These are phyloP conservation scores for Anarhynchus alexandrinus DNA, from an alignment of 2,113 vertebrate species.

Conservation along the genomic window DNA sequence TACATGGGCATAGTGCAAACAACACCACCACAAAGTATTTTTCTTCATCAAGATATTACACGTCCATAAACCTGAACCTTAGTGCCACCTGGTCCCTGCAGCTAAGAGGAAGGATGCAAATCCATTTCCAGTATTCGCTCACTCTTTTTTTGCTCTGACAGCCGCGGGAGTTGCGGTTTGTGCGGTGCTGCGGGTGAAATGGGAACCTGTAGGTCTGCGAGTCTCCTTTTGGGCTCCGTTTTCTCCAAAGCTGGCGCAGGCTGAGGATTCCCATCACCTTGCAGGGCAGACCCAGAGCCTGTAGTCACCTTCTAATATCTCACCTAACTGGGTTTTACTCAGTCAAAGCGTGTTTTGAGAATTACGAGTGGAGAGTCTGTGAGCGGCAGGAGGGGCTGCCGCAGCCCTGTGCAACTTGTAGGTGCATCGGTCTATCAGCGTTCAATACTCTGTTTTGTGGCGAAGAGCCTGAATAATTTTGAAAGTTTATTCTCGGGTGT, in stretches of 20 bases:
- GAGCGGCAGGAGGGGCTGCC: neutral
- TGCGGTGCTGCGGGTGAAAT: neutral
- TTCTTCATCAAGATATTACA: neutral
- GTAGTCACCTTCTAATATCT: neutral
- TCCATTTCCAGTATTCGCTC: neutral
- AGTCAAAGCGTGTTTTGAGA: neutral
- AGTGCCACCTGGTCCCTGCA: neutral
- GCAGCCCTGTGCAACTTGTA: neutral
- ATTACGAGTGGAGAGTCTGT: neutral
- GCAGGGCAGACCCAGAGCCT: neutral
- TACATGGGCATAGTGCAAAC: neutral
- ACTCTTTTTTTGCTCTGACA: neutral
- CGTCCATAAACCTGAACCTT: neutral
- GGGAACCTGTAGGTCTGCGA: neutral
- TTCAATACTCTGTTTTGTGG: neutral
- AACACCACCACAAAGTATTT: neutral
- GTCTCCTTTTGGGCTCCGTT: neutral
- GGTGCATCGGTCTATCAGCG: neutral
- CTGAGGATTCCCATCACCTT: neutral
- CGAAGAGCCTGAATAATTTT: neutral
- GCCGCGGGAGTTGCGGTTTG: accelerated
- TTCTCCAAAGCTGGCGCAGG: neutral
- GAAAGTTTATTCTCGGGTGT: neutral
- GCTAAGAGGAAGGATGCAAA: neutral
- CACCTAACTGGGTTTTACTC: neutral